These are phyloP conservation scores for Leptinotarsa defecta DNA, from an alignment of 1,140 invertebrate species.

Conservation along the genomic window DNA sequence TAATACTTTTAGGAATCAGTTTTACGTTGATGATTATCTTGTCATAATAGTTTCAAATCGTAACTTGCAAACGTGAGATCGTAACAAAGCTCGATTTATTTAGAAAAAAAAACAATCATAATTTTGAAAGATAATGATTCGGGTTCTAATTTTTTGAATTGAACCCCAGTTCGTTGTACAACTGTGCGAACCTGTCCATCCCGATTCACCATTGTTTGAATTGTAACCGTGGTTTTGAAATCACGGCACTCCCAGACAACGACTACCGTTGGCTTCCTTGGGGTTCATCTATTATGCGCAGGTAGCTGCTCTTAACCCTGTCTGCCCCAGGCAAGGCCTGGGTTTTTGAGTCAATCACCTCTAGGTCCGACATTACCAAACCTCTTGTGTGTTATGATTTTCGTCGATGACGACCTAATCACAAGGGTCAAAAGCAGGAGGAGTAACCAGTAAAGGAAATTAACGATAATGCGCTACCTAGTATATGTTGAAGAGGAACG, in stretches of 20 bases:
- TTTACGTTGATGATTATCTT: too few relatives aligned
- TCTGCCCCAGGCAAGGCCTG: constrained; percentile 12
- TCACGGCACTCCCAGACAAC: neutral
- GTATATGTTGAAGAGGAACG: neutral
- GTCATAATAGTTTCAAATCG: too few relatives aligned
- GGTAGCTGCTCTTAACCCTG: constrained; percentile 10
- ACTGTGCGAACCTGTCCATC: neutral
- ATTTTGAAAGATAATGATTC: too few relatives aligned
- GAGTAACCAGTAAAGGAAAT: constrained; percentile 7
- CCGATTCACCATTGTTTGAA: neutral
- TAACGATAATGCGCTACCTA: neutral
- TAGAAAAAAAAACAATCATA: too few relatives aligned
- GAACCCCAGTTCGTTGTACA: neutral
- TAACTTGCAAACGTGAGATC: too few relatives aligned
- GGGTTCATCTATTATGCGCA: constrained; percentile 6
- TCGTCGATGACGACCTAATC: constrained; percentile 16
- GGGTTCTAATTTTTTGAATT: too few relatives aligned
- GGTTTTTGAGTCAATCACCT: constrained; percentile 19
- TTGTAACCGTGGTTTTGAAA: neutral
- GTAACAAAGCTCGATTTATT: too few relatives aligned
- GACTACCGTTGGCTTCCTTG: constrained; percentile 7
- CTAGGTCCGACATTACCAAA: neutral
- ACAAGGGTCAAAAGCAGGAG: constrained; percentile 22
- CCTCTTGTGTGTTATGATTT: constrained; percentile 22
- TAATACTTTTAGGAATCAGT: too few relatives aligned